Evolutionary conservation across 1,140 invertebrate genomes (phyloP).

Genomic region (Oncopeltus fasciatus): DNA sequence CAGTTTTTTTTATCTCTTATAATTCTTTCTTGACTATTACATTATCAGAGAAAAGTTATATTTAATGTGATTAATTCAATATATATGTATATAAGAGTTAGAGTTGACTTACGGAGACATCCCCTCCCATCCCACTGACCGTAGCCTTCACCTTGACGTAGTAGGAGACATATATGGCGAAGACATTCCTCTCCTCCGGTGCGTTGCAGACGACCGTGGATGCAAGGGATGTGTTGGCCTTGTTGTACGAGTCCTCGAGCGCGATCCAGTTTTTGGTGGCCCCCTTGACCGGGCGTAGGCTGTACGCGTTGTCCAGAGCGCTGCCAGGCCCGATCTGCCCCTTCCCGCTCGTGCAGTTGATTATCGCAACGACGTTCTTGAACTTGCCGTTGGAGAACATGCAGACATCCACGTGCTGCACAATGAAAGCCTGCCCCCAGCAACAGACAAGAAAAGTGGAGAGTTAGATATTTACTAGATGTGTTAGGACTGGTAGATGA

Average conservation of each 20-base stretch:
- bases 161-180: conserved; percentile 78
- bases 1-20: no score
- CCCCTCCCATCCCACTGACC: conserved; percentile 61
- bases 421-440: conserved; percentile 72
- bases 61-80: no score
- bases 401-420: conserved; percentile 96
- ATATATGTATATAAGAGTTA: no score
- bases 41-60: no score
- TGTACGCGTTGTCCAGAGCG: conserved; percentile 42
- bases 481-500: no score
- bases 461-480: no score
- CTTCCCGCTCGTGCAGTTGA: conserved; percentile 54
- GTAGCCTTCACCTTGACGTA: conserved; percentile 74
- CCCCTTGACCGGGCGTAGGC: conserved; percentile 52
- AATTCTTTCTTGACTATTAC: no score
- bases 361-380: conserved; percentile 87
- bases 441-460: no score
- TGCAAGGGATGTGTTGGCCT: conserved; percentile 47
- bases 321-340: conserved; percentile 43
- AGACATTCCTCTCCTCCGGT: conserved; percentile 62
- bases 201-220: conserved; percentile 48
- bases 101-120: conserved; percentile 58
- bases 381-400: conserved; percentile 99
- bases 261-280: conserved; percentile 71
- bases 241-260: conserved; percentile 57